Percentiles rank a stretch among this genome's conserved stretches.
Evolutionary conservation across 2,888 invertebrate species (phyloP).

Genomic region (Xanthia togata): DNA sequence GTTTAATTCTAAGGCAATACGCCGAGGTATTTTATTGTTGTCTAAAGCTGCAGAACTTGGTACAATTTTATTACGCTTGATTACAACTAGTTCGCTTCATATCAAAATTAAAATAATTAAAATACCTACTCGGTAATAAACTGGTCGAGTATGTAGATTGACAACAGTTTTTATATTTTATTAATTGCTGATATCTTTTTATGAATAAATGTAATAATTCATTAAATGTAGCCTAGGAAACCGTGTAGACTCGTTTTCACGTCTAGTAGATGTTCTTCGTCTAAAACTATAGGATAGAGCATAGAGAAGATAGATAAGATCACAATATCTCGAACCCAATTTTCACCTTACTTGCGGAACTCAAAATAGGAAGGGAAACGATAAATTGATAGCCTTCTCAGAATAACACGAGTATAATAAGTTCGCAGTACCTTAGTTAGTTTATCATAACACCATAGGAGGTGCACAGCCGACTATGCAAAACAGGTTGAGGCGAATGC

Average conservation of each 20-base stretch:
- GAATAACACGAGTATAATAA: constrained; percentile 56
- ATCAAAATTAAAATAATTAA: constrained; percentile 46
- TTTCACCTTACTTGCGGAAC: constrained; percentile 34
- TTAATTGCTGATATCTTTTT: constrained; percentile 44
- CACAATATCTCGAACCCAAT: constrained; percentile 18
- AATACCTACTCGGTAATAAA: constrained; percentile 30
- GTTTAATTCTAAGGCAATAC: constrained; percentile 26
- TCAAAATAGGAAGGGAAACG: constrained; percentile 49
- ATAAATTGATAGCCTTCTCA: constrained; percentile 65
- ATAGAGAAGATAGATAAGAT: constrained; percentile 12
- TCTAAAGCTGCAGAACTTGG: constrained; percentile 10
- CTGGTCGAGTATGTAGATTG: constrained; percentile 29
- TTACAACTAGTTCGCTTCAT: constrained; percentile 13
- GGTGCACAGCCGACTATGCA: constrained; percentile 64
- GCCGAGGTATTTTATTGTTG: constrained; percentile 11
- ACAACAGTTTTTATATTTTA: constrained; percentile 30
- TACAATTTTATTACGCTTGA: constrained; percentile 28
- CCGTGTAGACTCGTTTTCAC: constrained; percentile 13
- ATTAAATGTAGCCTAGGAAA: constrained; percentile 24
- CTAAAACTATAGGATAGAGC: background rate
- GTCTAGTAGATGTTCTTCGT: background rate
- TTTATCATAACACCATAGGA: constrained; percentile 69
- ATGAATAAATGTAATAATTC: constrained; percentile 13
- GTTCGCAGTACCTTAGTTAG: constrained; percentile 61
- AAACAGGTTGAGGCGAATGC: constrained; percentile 72